phyloP scores from a whole-genome alignment of 2,888 invertebrate species.

The Microctonus hyperodae region DNA sequence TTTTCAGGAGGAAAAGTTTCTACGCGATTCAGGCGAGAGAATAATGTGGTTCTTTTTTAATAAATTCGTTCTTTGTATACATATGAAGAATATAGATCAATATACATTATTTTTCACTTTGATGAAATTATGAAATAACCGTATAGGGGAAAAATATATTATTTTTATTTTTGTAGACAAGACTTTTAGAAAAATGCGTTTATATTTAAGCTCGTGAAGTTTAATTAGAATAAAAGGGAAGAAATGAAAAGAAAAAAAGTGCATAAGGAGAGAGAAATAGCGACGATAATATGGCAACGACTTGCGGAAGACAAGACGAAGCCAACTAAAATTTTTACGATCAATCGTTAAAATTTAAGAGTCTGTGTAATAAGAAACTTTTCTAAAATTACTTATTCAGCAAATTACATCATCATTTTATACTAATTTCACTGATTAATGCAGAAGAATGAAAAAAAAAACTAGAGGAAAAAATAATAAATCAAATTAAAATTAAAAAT shows the following conservation, averaged over 20 bases:
- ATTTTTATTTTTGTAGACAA: background rate
- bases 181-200: too few species aligned
- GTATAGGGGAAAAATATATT: too few species aligned
- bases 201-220: too few species aligned
- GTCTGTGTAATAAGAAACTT: background rate
- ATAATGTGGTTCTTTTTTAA: background rate
- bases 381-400: background rate
- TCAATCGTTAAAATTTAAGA: constrained; percentile 11
- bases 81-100: too few species aligned
- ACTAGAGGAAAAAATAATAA: background rate
- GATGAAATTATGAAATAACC: too few species aligned
- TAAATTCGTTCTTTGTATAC: background rate
- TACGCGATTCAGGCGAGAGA: background rate
- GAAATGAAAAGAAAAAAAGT: background rate
- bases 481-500: background rate
- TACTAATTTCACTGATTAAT: background rate
- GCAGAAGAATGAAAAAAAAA: background rate
- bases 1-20: background rate
- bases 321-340: constrained; percentile 18
- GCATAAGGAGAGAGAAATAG: background rate
- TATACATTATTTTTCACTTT: too few species aligned
- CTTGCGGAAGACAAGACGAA: background rate
- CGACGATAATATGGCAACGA: background rate
- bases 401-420: background rate
- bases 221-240: too few species aligned